Evolutionary conservation across 2,888 invertebrate genomes (phyloP), one percentile per base, ranked within the genome.

Genomic region (Clusia tigrina): DNA sequence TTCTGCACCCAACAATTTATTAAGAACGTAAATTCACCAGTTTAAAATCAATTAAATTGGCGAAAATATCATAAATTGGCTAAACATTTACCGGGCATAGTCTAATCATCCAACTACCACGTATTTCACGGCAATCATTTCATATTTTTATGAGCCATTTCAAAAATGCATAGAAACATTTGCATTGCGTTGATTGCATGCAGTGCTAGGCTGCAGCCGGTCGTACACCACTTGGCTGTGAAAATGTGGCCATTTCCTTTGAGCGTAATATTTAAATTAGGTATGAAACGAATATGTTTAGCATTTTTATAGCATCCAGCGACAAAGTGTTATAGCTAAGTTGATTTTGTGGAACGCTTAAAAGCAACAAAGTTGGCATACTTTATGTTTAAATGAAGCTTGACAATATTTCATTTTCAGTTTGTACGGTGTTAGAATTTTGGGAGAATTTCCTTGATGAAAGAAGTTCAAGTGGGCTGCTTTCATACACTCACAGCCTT

Each of bases 41-140:
- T 57, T 53, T 38, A 66, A 68, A 59, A 62, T 55, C 63, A 67
- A 65, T 70, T 67, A 68, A 68, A 69, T 67, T 67, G 22, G 67
- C 60, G 65, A 59, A 67, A 54, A 59, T 60, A 63, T 60, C 65
- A 63, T 68, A 67, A 68, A 68, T 69, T 64, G 55, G 24, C 51
- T 56, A 58, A 64, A 65, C 57, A 68, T 65, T 63, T n/a, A 25
- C 2, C 23, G n/a, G 20, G 23, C 18, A 12, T 58, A 55, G 37
- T 32, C n/a, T n/a, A n/a, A n/a, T n/a, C n/a, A n/a, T n/a, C 42
- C 9, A n/a, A 6, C 3, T 9, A 17, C 42, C n/a, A 17, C 42
- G 42, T 42, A 32, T 32, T 6, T 51, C 23, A 18, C 24, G 24
- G 23, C 54, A 22, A 54, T 54, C 24, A 54, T 54, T 54, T 54